Conservation (phyloP, 2,113 vertebrate genomes). For the Heteronetta atricapilla region DNA sequence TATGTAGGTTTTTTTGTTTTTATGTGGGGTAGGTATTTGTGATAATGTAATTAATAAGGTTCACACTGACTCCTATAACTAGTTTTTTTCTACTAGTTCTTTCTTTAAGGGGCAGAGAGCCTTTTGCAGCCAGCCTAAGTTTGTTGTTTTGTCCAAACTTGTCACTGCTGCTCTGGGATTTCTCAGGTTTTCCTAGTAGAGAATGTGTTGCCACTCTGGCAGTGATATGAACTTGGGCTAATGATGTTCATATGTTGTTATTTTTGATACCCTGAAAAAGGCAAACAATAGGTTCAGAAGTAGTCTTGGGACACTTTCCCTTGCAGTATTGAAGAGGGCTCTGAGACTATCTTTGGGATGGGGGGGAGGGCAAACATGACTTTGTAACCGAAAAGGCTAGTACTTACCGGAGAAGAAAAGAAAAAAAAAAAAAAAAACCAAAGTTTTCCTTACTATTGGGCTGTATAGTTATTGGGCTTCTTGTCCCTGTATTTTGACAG, state of each 20-base stretch:
- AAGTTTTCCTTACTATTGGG: neutral
- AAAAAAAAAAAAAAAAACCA: neutral
- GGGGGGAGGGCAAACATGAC: neutral
- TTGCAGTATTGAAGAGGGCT: neutral
- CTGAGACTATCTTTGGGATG: neutral
- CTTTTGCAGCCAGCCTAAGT: neutral
- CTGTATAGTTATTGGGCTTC: accelerated
- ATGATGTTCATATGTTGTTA: neutral
- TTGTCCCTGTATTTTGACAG: neutral
- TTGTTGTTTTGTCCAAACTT: neutral
- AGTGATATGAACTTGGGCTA: neutral
- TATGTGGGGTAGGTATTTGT: neutral
- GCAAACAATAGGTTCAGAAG: neutral
- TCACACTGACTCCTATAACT: neutral
- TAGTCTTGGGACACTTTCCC: neutral
- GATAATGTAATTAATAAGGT: neutral
- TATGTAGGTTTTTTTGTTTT: neutral
- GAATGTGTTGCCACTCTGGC: neutral
- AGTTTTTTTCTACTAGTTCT: neutral
- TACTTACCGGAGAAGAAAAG: too few species aligned
- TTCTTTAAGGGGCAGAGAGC: neutral
- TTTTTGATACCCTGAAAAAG: neutral
- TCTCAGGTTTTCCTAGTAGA: neutral
- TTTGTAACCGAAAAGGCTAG: accelerated
- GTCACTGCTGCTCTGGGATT: neutral